These are phyloP conservation scores for Cranoglanis bouderius DNA, from an alignment of 2,113 vertebrate genomes.

Conservation along the genomic window DNA sequence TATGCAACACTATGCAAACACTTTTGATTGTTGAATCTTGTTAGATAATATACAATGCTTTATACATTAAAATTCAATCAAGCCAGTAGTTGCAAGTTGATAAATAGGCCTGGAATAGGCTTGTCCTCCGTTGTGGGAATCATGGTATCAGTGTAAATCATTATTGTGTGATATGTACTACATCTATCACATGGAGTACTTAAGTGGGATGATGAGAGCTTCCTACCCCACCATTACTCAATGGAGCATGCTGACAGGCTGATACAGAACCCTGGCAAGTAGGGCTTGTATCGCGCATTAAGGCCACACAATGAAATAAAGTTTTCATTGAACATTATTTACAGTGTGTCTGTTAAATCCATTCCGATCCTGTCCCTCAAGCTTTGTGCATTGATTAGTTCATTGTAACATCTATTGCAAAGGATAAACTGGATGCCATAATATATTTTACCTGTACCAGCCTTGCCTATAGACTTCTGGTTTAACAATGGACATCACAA, in stretches of 20 bases:
- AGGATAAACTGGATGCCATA: neutral
- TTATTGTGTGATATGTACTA: slow-evolving; percentile 25
- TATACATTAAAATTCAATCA: neutral
- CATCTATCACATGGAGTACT: slow-evolving; percentile 38
- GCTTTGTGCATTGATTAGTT: neutral
- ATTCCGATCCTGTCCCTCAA: neutral
- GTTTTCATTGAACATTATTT: slow-evolving; percentile 9
- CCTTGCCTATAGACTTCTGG: neutral
- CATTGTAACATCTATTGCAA: neutral
- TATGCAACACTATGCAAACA: no score
- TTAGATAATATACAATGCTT: neutral
- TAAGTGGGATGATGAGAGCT: slow-evolving; percentile 42
- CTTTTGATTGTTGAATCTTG: neutral
- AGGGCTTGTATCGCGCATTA: slow-evolving; percentile 20
- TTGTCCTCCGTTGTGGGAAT: neutral
- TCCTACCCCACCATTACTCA: slow-evolving; percentile 36
- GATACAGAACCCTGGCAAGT: slow-evolving; percentile 16
- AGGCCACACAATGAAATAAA: slow-evolving; percentile 8
- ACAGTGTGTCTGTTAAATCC: neutral
- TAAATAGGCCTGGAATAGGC: neutral
- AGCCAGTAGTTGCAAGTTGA: neutral
- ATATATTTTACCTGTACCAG: neutral
- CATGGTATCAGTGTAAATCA: neutral
- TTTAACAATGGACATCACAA: neutral
- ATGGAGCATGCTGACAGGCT: neutral